Evolutionary conservation across 2,888 invertebrate genomes (phyloP), one percentile per base, ranked within the genome.

Genomic region (Ormyrus rosae): DNA sequence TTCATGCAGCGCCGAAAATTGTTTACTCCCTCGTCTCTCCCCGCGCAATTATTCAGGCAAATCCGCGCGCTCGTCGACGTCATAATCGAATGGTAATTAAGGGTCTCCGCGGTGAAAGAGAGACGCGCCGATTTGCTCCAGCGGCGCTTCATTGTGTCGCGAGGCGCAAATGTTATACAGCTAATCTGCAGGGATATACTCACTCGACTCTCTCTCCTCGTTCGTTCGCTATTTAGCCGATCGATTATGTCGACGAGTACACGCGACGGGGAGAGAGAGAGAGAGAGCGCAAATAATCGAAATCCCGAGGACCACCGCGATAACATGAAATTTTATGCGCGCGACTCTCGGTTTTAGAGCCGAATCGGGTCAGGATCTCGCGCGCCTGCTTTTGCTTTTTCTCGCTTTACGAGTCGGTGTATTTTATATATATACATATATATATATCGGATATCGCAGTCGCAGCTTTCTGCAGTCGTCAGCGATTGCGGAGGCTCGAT

Each of bases 81-180:
- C 34, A 73, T 73, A 73, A 73, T 78, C 67, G 61, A 72, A 72
- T 73, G 51, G 67, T 68, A 78, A 78, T 78, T 68, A 73, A 55
- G 60, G 58, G 56, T 51, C 64, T 10, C 45, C 5, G 6, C 19
- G 56, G 55, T 50, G 46, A n/a, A 48, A 75, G 46, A 69, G 46
- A 55, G 68, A 56, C n/a, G 10, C 48, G 13, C 8, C 48, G 13
- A 50, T 45, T 65, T 45, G 50, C 34, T 63, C 46, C 19, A 5
- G 13, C 46, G 48, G 6, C 8, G 8, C 63, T 63, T 76, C 64
- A 64, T 77, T 70, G 77, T 77, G 6, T 55, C 48, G 10, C 46
- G 48, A 46, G 6, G 13, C 7, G 19, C 19, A 78, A 69, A 79
- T 73, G 73, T 79, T 73, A 69, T 73, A 64, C 73, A 58, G 68